Evolutionary conservation across 2,888 invertebrate species (phyloP).

Genomic region (Sceliomorpha sp.): DNA sequence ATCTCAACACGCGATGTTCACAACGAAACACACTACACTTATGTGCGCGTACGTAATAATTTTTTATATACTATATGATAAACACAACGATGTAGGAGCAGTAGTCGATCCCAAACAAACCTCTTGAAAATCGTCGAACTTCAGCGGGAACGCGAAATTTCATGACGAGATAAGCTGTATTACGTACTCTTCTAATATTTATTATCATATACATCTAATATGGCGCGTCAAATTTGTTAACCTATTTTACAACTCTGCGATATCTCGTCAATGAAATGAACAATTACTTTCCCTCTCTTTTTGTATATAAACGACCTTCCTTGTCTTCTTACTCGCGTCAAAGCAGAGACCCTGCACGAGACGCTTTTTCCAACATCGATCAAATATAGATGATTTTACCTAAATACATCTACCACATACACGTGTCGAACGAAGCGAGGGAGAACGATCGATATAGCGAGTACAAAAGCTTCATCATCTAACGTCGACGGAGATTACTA

Average conservation of each 20-base stretch:
- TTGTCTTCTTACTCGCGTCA: too few relatives aligned
- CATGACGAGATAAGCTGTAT: too few relatives aligned
- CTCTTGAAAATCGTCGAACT: neutral
- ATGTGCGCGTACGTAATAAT: constrained; percentile 55
- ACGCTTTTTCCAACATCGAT: constrained; percentile 26
- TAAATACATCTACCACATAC: constrained; percentile 36
- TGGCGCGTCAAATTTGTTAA: too few relatives aligned
- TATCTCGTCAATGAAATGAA: too few relatives aligned
- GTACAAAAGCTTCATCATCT: constrained; percentile 69
- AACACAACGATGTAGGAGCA: constrained; percentile 70
- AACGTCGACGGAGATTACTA: constrained; percentile 54
- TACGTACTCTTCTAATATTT: too few relatives aligned
- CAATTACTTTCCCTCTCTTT: too few relatives aligned
- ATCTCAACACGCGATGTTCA: constrained; percentile 45
- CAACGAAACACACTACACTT: constrained; percentile 44
- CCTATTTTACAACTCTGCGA: too few relatives aligned
- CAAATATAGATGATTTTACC: constrained; percentile 26
- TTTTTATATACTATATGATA: constrained; percentile 76
- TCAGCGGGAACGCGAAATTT: neutral
- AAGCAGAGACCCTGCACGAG: constrained; percentile 28
- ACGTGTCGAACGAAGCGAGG: constrained; percentile 55
- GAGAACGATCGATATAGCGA: constrained; percentile 67
- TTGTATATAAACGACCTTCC: too few relatives aligned
- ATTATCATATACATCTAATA: too few relatives aligned
- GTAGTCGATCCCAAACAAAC: constrained; percentile 29